Evolutionary conservation across 2,888 invertebrate species (phyloP), one percentile per base, ranked within the genome.

Genomic region (Cerastis leucographa): DNA sequence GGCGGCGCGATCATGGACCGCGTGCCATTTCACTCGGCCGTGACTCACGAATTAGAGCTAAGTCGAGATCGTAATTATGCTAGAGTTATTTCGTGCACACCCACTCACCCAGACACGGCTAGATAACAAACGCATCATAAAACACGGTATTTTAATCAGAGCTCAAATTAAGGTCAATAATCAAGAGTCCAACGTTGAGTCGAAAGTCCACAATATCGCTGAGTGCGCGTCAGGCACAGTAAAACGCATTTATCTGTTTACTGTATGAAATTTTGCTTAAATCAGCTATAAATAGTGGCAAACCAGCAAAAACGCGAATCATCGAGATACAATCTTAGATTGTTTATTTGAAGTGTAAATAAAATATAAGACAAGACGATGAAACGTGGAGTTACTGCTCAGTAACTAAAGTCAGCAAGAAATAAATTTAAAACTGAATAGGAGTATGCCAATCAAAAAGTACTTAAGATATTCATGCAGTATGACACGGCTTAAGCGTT

Each of bases 1-100:
- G 90, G 84, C 85, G 90, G 87, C 74, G 91, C 93, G 92, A 93
- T 93, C 93, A 91, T 92, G 93, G 93, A 84, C 92, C 90, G 92
- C 94, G 94, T 93, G 93, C 95, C 94, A 94, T 96, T 95, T 95
- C 94, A 93, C 93, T 92, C 90, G 92, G 90, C 94, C 96, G 96
- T 96, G 96, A 96, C 95, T 96, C 96, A 96, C 96, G 96, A 96
- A 96, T 96, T 96, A 96, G 95, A 96, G 91, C 95, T 95, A 86
- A 91, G 92, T 90, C 92, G 92, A 95, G 94, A 95, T 95, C 92
- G 94, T 94, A 95, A 96, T 95, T 96, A 96, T 92, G 91, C 91
- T 90, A 91, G 90, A 93, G 92, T 92, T 94, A 95, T 94, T 94
- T 94, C 94, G 95, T 95, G 95, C 92, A 93, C 93, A 94, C 93